Conservation (phyloP, 2,797 vertebrate species). For the Synanceia verrucosa region DNA sequence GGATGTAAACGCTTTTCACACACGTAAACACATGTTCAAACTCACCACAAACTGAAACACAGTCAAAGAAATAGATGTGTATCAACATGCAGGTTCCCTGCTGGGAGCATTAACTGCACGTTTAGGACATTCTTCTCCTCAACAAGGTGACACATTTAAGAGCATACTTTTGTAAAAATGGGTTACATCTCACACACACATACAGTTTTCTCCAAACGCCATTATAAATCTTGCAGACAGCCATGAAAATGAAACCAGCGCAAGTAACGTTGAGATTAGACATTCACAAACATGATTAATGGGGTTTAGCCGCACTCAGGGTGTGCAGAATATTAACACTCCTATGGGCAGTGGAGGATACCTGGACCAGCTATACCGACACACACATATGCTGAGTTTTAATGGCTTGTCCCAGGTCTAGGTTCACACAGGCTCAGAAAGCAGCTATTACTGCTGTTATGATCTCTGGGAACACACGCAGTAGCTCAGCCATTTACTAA, state of each 20-base stretch:
- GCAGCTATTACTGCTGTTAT: conserved; percentile 34
- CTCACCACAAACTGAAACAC: conserved; percentile 4
- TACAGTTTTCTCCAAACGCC: conserved; percentile 61
- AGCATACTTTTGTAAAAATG: conserved; percentile 59
- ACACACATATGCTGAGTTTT: conserved; percentile 24
- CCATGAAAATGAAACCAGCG: conserved; percentile 83
- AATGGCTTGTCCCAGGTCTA: conserved; percentile 39
- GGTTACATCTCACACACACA: conserved; percentile 46
- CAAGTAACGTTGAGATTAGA: conserved; percentile 86
- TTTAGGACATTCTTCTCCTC: conserved; percentile 59
- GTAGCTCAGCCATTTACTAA: conserved; percentile 24
- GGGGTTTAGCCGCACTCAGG: conserved; percentile 73
- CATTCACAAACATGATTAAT: conserved; percentile 88
- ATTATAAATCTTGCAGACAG: conserved; percentile 87
- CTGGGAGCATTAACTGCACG: conserved; percentile 43
- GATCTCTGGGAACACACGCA: conserved; percentile 32
- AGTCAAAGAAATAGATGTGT: conserved; percentile 31
- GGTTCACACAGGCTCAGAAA: conserved; percentile 27
- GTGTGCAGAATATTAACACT: conserved; percentile 83
- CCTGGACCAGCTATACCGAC: conserved; percentile 48
- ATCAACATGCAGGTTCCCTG: conserved; percentile 19
- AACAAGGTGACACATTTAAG: conserved; percentile 73
- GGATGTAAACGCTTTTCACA: not conserved
- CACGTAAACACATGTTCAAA: not conserved
- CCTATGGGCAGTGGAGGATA: conserved; percentile 64